phyloP scores from a whole-genome alignment of 2,113 vertebrate genomes.

The Paradisaea rubra region DNA sequence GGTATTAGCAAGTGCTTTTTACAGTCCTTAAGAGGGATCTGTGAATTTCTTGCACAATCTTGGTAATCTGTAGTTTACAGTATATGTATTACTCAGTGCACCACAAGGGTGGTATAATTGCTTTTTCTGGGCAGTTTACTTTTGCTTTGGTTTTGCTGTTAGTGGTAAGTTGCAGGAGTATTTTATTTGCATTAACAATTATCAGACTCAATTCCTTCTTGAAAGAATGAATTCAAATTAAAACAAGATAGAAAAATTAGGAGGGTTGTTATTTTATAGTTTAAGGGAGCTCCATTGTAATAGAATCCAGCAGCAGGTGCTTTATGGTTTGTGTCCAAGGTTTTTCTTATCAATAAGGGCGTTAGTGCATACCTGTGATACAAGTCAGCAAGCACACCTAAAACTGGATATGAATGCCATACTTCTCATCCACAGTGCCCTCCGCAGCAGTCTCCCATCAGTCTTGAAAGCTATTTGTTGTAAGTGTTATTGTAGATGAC shows the following conservation, averaged over 20 bases:
- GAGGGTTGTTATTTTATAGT: conserved; percentile 71
- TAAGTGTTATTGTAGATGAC: neutral
- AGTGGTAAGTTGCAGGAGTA: conserved; percentile 63
- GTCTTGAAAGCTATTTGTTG: neutral
- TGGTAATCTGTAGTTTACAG: neutral
- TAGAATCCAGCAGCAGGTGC: neutral
- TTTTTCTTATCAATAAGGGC: neutral
- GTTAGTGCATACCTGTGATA: neutral
- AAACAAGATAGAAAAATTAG: conserved; percentile 73
- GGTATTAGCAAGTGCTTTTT: neutral
- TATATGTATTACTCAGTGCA: neutral
- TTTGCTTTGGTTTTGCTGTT: conserved; percentile 77
- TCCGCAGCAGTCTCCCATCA: neutral
- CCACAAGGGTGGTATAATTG: conserved; percentile 72
- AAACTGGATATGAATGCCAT: neutral
- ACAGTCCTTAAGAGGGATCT: neutral
- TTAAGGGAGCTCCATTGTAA: neutral
- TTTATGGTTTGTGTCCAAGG: neutral
- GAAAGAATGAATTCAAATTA: conserved; percentile 63
- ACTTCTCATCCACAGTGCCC: neutral
- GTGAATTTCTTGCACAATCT: neutral
- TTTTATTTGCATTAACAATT: conserved; percentile 4
- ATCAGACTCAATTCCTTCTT: neutral
- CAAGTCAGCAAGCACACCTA: neutral
- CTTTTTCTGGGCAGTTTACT: conserved; percentile 78